phyloP scores from a whole-genome alignment of 1,140 invertebrate species.

The Chionoecetes opilio region DNA sequence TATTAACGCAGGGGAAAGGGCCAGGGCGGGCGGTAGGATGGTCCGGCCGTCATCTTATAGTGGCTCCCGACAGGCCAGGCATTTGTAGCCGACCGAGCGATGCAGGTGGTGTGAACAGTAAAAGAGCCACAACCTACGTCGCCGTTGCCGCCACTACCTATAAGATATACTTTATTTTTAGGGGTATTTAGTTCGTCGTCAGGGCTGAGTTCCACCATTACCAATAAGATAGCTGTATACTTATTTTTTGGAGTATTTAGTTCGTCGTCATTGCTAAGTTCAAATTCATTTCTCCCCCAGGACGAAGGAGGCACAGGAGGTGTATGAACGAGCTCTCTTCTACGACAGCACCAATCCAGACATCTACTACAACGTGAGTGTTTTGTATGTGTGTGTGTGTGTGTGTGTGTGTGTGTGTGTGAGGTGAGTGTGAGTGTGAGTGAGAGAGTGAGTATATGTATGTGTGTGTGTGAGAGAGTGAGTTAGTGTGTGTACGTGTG shows the following conservation, averaged over 20 bases:
- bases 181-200: neutral
- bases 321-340: conserved; percentile 95
- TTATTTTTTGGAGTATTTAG: neutral
- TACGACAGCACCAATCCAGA: conserved; percentile 98
- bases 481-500: no score
- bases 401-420: conserved; percentile 48
- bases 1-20: neutral
- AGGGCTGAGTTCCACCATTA: neutral
- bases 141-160: neutral
- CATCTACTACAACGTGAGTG: conserved; percentile 97
- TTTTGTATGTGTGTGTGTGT: conserved; percentile 17
- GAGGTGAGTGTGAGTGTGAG: no score
- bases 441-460: no score
- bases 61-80: neutral
- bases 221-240: neutral
- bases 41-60: neutral
- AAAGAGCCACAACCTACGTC: neutral
- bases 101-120: neutral
- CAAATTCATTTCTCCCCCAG: conserved; percentile 66
- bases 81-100: neutral
- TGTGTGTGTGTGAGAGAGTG: no score
- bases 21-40: neutral
- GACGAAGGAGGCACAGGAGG: conserved; percentile 96
- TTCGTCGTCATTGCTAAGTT: neutral
- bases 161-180: no score